A percentile compares a stretch with the other conserved stretches of the same genome.
These are phyloP conservation scores for Agrochola lota DNA, from an alignment of 2,888 invertebrate species.

Conservation along the genomic window DNA sequence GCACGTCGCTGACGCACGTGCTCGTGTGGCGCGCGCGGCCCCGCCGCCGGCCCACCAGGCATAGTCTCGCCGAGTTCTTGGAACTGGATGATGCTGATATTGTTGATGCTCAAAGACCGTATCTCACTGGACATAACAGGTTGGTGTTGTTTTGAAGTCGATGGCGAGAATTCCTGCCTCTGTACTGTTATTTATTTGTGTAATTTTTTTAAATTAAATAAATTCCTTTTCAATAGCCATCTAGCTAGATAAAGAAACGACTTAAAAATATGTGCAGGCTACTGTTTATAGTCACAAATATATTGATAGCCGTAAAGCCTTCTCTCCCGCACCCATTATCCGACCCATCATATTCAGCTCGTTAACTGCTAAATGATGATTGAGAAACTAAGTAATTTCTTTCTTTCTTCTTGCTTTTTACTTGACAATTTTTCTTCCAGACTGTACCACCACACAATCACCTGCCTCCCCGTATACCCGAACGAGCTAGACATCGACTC, in stretches of 20 bases:
- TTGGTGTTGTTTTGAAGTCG: constrained; percentile 66
- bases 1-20: constrained; percentile 94
- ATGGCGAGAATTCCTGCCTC: background rate
- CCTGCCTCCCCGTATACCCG: constrained; percentile 97
- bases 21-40: constrained; percentile 95
- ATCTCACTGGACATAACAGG: constrained; percentile 97
- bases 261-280: too few species aligned
- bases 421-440: constrained; percentile 84
- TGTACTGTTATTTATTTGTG: background rate
- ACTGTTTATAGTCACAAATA: background rate
- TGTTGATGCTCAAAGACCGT: constrained; percentile 95
- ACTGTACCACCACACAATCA: constrained; percentile 98
- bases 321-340: background rate
- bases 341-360: background rate
- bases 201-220: background rate
- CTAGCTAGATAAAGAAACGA: background rate
- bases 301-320: background rate
- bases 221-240: background rate
- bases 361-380: background rate
- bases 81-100: constrained; percentile 95
- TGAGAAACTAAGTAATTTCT: background rate
- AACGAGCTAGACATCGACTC: constrained; percentile 98
- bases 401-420: background rate
- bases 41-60: constrained; percentile 91
- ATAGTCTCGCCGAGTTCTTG: constrained; percentile 96